Evolutionary conservation across 2,888 invertebrate genomes (phyloP).

Genomic region (Clusia tigrina): DNA sequence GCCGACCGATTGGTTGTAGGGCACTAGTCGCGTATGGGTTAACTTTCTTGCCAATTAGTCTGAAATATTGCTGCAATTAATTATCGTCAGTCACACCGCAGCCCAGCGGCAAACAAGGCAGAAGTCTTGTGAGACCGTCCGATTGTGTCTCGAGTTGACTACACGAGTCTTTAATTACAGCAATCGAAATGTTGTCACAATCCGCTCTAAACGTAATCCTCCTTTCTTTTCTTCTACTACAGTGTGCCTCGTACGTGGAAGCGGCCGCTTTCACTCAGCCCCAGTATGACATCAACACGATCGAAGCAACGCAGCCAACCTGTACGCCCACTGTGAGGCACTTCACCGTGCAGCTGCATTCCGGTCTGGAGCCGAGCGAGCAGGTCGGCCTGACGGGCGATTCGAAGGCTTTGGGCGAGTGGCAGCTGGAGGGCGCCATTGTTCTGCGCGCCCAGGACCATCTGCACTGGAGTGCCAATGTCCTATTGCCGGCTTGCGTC

Average conservation of each 20-base stretch:
- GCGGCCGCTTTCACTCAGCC: slow-evolving; percentile 17
- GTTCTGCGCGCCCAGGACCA: slow-evolving; percentile 46
- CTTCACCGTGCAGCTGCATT: slow-evolving; percentile 61
- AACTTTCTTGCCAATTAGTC: no score
- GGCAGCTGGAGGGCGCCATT: slow-evolving; percentile 72
- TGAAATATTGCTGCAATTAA: no score
- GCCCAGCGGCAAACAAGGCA: no score
- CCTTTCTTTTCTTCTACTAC: slow-evolving; percentile 39
- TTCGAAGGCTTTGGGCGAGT: slow-evolving; percentile 74
- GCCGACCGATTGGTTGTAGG: no score
- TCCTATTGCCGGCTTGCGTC: slow-evolving; percentile 70
- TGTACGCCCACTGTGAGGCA: slow-evolving; percentile 45
- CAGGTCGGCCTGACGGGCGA: slow-evolving; percentile 76
- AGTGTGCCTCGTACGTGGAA: slow-evolving; percentile 51
- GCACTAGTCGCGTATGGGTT: no score
- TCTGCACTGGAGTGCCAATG: slow-evolving; percentile 70
- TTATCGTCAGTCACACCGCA: no score
- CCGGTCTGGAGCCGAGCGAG: slow-evolving; percentile 69
- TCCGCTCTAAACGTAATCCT: slow-evolving; percentile 9
- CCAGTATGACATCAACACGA: slow-evolving; percentile 29
- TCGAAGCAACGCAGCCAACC: slow-evolving; percentile 8
- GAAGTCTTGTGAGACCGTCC: no score
- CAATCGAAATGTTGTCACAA: neutral
- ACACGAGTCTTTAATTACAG: no score
- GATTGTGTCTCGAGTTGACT: no score